A percentile compares a stretch with the other conserved stretches of the same genome.
phyloP scores from a whole-genome alignment of 1,140 invertebrate genomes.

The Epicauta chinensis region DNA sequence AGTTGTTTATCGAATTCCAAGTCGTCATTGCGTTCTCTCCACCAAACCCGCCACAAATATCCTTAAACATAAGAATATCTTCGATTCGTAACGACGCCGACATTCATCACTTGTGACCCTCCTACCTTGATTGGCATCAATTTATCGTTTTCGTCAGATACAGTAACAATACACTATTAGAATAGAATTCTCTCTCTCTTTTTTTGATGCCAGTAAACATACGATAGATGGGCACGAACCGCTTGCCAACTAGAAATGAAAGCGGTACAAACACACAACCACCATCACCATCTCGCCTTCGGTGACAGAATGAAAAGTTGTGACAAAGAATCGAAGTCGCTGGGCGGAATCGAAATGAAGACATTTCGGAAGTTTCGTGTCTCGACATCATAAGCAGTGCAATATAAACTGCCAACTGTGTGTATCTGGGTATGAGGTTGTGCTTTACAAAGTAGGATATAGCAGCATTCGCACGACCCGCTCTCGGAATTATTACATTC shows the following conservation, averaged over 20 bases:
- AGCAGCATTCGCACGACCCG: no score
- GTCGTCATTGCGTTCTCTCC: background rate
- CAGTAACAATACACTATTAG: no score
- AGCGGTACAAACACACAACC: background rate
- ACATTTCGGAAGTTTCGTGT: conserved; percentile 24
- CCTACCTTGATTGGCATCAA: conserved; percentile 14
- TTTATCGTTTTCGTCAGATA: background rate
- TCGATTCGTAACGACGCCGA: conserved; percentile 9
- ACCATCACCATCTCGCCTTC: background rate
- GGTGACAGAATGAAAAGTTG: conserved; percentile 25
- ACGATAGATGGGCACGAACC: background rate
- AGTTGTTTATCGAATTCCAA: conserved; percentile 14
- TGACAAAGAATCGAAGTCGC: conserved; percentile 22
- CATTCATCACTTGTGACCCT: conserved; percentile 12
- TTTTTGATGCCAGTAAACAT: conserved; percentile 2
- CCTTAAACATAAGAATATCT: background rate
- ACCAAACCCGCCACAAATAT: no score
- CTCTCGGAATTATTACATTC: no score
- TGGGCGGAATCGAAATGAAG: conserved; percentile 27
- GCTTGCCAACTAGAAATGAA: background rate
- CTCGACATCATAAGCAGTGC: conserved; percentile 21
- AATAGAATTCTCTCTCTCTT: background rate
- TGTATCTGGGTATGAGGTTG: no score
- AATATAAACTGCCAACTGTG: conserved; percentile 5
- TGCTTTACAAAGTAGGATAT: no score